Base-by-base conservation (phyloP, 1,140 invertebrate species). In the Xylocopa sonorina region DNA sequence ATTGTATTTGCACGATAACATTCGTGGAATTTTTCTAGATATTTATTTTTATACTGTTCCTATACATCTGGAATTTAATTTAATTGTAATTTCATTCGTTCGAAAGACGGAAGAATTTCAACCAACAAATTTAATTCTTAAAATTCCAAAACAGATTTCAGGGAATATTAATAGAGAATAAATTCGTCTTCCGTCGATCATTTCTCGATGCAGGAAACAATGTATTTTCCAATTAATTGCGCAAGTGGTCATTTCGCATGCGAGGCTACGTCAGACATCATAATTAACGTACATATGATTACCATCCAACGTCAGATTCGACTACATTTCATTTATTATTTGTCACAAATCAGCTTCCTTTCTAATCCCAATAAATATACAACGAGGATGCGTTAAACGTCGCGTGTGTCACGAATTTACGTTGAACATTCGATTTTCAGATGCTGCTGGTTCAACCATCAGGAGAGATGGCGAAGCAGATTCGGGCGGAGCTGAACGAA, bases 401-500 rank as follows among this genome's bases (percentile, higher is more conserved):
- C n/a, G n/a, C n/a, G n/a, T n/a, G n/a, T n/a, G n/a, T n/a, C n/a
- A n/a, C n/a, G n/a, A n/a, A n/a, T n/a, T n/a, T n/a, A n/a, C n/a
- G n/a, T n/a, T n/a, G n/a, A n/a, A n/a, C n/a, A 60, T 34, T n/a
- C 32, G 32, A 10, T 60, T 62, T 82, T 1, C 60, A 94, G 93
- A 96, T 97, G 96, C 93, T 96, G 88, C 84, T 95, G 27, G 93
- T 96, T 76, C 96, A 97, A 85, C 96, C 96, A 38, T 92, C 94
- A 7, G 94, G 94, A 16, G 96, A 96, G 88, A 94, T 96, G 93
- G 96, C 95, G 82, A 94, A 95, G 85, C 91, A 93, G 89, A 97
- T 97, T 87, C 94, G 96, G 69, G 93, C 94, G 77, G 96, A 97
- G 89, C 92, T 98, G n/a, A 96, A 97, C 55, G 95, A 96, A 89